Conservation (phyloP, 2,888 invertebrate species). For the Cheilosia urbana region DNA sequence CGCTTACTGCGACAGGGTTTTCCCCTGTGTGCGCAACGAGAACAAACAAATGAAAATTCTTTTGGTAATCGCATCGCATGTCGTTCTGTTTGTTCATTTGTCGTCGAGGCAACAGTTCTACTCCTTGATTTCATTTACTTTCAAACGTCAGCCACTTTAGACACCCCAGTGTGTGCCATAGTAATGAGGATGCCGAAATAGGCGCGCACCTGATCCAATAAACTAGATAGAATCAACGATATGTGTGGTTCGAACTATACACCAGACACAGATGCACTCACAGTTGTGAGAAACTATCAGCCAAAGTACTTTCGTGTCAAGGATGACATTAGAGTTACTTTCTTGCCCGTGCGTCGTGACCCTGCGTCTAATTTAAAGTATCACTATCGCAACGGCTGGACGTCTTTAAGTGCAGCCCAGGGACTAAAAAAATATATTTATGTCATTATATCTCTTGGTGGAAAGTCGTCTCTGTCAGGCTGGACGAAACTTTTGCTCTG, state of each 20-base stretch:
- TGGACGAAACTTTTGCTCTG: slow-evolving; percentile 31
- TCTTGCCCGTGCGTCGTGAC: not conserved
- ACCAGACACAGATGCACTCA: no score
- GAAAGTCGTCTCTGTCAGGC: slow-evolving; percentile 12
- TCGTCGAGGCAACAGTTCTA: slow-evolving; percentile 39
- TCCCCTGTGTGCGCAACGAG: slow-evolving; percentile 21
- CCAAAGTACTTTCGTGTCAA: not conserved
- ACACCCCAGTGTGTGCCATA: not conserved
- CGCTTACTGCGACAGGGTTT: slow-evolving; percentile 25
- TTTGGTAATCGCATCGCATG: slow-evolving; percentile 52
- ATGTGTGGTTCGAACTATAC: no score
- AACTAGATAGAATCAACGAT: no score
- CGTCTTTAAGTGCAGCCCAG: slow-evolving; percentile 14
- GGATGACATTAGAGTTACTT: not conserved
- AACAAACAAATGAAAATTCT: slow-evolving; percentile 54
- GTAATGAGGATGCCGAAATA: slow-evolving; percentile 5
- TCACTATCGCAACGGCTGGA: not conserved
- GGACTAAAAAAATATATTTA: slow-evolving; percentile 1
- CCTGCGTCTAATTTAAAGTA: slow-evolving; percentile 1
- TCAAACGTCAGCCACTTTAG: slow-evolving; percentile 31
- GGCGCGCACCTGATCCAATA: slow-evolving; percentile 14
- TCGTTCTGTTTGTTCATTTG: slow-evolving; percentile 50
- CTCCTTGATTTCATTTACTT: slow-evolving; percentile 52
- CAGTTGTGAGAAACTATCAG: not conserved
- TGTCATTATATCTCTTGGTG: slow-evolving; percentile 21